Conservation (phyloP, 1,140 invertebrate species). For the Drosophila lacertosa region DNA sequence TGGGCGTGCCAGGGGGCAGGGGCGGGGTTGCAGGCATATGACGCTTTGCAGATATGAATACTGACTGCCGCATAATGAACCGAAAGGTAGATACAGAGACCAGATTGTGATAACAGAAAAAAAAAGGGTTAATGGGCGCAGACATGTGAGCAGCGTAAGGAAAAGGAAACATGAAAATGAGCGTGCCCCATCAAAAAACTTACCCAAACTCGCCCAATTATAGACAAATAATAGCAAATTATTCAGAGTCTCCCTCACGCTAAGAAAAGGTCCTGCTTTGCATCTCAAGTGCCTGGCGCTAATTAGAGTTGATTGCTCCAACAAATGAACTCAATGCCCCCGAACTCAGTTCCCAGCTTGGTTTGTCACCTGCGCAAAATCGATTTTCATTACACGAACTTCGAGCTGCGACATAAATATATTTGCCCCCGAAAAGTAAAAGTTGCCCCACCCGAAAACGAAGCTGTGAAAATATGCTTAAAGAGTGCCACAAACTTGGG, state of each 20-base stretch:
- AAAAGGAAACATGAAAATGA: slow-evolving; percentile 27
- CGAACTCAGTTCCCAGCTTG: no score
- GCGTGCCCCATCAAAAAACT: no score
- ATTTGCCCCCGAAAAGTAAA: slow-evolving; percentile 19
- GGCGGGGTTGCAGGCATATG: slow-evolving; percentile 6
- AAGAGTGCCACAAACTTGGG: slow-evolving; percentile 23
- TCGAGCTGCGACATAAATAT: slow-evolving; percentile 40
- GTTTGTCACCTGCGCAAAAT: slow-evolving; percentile 34
- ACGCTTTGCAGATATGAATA: slow-evolving; percentile 63
- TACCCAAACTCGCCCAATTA: slow-evolving; percentile 43
- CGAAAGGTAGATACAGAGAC: slow-evolving; percentile 59
- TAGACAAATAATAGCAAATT: slow-evolving; percentile 77
- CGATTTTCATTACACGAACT: slow-evolving; percentile 41
- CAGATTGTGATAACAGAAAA: slow-evolving; percentile 53
- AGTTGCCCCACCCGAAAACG: slow-evolving; percentile 11
- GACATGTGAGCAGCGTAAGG: slow-evolving; percentile 62
- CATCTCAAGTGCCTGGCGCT: slow-evolving; percentile 59
- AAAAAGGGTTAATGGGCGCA: slow-evolving; percentile 70
- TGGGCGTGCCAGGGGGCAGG: neutral
- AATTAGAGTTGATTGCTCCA: slow-evolving; percentile 72
- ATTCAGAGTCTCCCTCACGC: slow-evolving; percentile 46
- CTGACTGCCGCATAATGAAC: slow-evolving; percentile 73
- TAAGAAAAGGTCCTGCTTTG: slow-evolving; percentile 40
- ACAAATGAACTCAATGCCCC: slow-evolving; percentile 64
- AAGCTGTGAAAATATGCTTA: slow-evolving; percentile 41